Evolutionary conservation across 2,113 vertebrate genomes (phyloP), one percentile per base, ranked within the genome.

Genomic region (Tonatia bakeri): DNA sequence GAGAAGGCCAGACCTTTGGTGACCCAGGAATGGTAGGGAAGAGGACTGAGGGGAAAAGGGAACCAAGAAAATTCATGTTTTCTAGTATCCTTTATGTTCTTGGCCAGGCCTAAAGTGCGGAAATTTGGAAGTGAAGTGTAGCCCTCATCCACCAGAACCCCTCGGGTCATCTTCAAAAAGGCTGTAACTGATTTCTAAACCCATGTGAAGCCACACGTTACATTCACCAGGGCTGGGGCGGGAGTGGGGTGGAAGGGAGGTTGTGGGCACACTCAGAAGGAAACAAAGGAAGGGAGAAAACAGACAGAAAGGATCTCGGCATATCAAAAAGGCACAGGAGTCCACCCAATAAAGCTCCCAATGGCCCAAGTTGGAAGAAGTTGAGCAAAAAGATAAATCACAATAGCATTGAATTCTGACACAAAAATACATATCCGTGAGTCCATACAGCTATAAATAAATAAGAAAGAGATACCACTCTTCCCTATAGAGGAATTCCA

Each of bases 181-280:
- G 17, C 31, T 45, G 33, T 45, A 54, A 19, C 24, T 15, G 33
- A 73, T 31, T 38, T 70, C 50, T 36, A 54, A 85, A 45, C 67
- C 67, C n/a, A 26, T 1, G 5, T 1, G 50, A 81, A 59, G 65
- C 38, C 22, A 73, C 14, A 5, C 13, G 26, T 47, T 67, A 24
- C 3, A 52, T 9, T 87, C 70, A 28, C 12, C 28, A 64, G 26
- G 26, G 24, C 24, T 20, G 17, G 45, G 16, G 45, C 1, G 2
- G 17, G 31, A 4, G 3, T 4, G 2, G 45, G 45, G 8, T 19
- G 8, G 28, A 1, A 16, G 43, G 31, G 16, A 20, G 17, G 5
- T 31, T 4, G 33, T 2, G 17, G 14, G 7, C 31, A 7, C 2
- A 9, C 64, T 83, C 24, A 75, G 45, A 54, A 83, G 20, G 9